These are phyloP conservation scores for Gila orcuttii DNA, from an alignment of 2,113 vertebrate species.

Conservation along the genomic window DNA sequence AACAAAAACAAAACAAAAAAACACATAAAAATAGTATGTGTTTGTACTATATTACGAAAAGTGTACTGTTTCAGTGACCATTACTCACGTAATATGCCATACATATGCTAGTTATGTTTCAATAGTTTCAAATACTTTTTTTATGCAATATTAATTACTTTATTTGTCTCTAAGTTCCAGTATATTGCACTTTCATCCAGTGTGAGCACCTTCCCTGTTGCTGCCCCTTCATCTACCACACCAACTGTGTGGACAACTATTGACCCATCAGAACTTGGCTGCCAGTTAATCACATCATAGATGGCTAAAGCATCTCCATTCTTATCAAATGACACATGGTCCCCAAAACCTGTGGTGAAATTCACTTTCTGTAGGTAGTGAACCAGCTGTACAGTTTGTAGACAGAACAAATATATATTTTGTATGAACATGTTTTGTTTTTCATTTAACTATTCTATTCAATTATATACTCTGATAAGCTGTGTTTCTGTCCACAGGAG, in stretches of 20 bases:
- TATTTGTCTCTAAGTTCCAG: conserved; percentile 3
- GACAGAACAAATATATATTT: neutral
- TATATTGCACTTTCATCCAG: conserved; percentile 17
- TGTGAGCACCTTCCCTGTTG: conserved; percentile 1
- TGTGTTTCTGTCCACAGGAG: neutral
- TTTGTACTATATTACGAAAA: neutral
- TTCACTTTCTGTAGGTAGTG: conserved; percentile 49
- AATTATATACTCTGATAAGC: neutral
- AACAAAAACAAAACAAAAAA: neutral
- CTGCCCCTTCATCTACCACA: conserved; percentile 5
- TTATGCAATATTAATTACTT: neutral
- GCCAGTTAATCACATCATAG: conserved; percentile 50
- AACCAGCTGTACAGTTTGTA: conserved; percentile 21
- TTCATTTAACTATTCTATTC: neutral
- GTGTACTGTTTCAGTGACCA: neutral
- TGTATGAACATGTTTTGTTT: neutral
- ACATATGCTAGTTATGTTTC: neutral
- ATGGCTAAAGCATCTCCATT: conserved; percentile 47
- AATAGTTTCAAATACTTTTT: neutral
- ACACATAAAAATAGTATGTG: neutral
- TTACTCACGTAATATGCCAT: neutral
- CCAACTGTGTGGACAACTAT: conserved; percentile 36
- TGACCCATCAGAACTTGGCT: conserved; percentile 14
- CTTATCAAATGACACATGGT: conserved; percentile 42
- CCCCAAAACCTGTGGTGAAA: conserved; percentile 43